Evolutionary conservation across 2,113 vertebrate species (phyloP), one percentile per base, ranked within the genome.

Genomic region (Pogonocichla stellata): DNA sequence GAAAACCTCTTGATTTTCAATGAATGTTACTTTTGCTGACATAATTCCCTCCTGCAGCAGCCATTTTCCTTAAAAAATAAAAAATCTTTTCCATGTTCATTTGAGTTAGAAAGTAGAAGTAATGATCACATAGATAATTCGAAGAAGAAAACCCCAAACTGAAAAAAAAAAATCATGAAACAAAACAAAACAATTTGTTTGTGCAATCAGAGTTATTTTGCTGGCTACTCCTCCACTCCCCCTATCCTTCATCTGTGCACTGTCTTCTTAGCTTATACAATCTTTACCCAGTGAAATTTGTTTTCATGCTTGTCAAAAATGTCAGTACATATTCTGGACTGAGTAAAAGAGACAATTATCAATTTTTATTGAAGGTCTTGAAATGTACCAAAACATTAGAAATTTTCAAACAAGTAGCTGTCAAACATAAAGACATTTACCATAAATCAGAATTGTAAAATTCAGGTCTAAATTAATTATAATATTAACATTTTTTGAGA

Each of bases 231-330:
- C 64, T 93, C 77, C 72, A 78, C 56, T 90, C 85, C 91, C 25
- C 34, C 14, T 40, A 13, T 73, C 26, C 28, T 77, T 95, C 62
- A 73, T 70, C 90, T 94, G 66, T 83, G 42, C 17, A 10, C 80
- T 56, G 62, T 61, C 74, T 77, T 77, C 28, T 75, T 84, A 72
- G 62, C 42, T 66, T 93, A 51, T 31, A 86, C 91, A 85, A 88
- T 69, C 45, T 62, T 77, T 82, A 91, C 29, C 19, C 69, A 79
- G 65, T 36, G 61, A 87, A 91, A 88, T 65, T 77, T 91, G 24
- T 87, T 91, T 97, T 75, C 58, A 62, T 79, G 72, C 33, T 87
- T 92, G 70, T 88, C 81, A 91, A 90, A 93, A 93, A 66, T 54
- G 20, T 50, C 38, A 20, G 34, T 73, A 80, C 8, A 19, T 47